Percentiles rank a stretch among this genome's conserved stretches.
Conservation (phyloP, 1,140 invertebrate species). For the Ips nitidus region DNA sequence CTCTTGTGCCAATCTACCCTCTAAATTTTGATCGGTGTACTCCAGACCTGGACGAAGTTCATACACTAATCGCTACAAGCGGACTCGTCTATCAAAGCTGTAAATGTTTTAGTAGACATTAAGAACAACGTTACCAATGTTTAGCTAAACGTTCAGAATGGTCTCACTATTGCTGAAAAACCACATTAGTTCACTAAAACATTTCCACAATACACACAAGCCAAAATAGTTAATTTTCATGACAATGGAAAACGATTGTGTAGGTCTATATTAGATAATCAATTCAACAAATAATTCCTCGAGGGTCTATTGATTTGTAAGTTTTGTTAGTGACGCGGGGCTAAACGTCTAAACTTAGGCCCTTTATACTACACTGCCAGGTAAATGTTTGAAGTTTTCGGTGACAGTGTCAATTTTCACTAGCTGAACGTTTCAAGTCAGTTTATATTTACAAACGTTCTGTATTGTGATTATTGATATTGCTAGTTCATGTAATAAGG, state of each 20-base stretch:
- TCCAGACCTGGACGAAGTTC: slow-evolving; percentile 8
- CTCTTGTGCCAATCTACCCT: slow-evolving; percentile 30
- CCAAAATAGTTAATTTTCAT: slow-evolving; percentile 49
- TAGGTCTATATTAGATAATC: slow-evolving; percentile 57
- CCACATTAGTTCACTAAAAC: slow-evolving; percentile 7
- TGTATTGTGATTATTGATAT: neutral
- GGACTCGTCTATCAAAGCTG: neutral
- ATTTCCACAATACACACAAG: slow-evolving; percentile 8
- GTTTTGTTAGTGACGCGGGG: slow-evolving; percentile 19
- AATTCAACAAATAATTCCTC: slow-evolving; percentile 35
- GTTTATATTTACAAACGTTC: too few species aligned
- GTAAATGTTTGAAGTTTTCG: neutral
- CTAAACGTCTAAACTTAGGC: neutral
- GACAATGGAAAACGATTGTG: slow-evolving; percentile 51
- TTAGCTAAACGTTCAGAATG: too few species aligned
- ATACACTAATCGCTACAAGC: slow-evolving; percentile 24
- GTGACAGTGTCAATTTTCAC: neutral
- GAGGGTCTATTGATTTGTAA: slow-evolving; percentile 18
- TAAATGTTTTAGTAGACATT: too few species aligned
- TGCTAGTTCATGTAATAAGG: neutral
- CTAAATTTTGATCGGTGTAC: slow-evolving; percentile 32
- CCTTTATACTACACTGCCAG: slow-evolving; percentile 20
- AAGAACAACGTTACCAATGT: too few species aligned
- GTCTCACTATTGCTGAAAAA: neutral
- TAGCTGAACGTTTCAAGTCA: too few species aligned